Percentiles rank a stretch among this genome's conserved stretches.
Conservation (phyloP, 2,797 vertebrate species). For the Megaceryle alcyon region DNA sequence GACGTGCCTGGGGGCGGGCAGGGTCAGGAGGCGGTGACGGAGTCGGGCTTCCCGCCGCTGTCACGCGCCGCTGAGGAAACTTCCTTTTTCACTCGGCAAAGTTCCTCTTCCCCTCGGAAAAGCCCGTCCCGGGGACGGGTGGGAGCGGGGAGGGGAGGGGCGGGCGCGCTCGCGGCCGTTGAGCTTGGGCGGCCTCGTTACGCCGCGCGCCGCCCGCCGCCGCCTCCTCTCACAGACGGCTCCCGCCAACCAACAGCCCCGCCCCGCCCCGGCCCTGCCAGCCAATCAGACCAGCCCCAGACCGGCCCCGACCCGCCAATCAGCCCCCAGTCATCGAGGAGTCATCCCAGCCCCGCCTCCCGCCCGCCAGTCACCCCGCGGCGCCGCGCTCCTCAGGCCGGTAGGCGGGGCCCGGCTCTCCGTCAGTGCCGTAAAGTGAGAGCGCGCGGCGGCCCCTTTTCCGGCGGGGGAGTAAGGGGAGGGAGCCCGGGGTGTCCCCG, state of each 20-base stretch:
- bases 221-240: not conserved
- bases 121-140: not conserved
- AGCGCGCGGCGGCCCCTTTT: too few relatives aligned
- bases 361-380: not conserved
- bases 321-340: not conserved
- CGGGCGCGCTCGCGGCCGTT: too few relatives aligned
- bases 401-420: accelerated
- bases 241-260: not conserved
- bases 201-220: not conserved
- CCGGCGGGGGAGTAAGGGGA: too few relatives aligned
- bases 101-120: not conserved
- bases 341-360: not conserved
- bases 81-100: not conserved
- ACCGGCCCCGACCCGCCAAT: not conserved
- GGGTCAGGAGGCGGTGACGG: not conserved
- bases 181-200: too few relatives aligned
- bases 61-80: accelerated
- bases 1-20: not conserved
- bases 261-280: not conserved
- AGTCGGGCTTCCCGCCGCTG: accelerated
- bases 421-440: accelerated
- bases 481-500: too few relatives aligned
- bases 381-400: accelerated
- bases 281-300: not conserved
- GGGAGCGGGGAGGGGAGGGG: too few relatives aligned